Evolutionary conservation across 2,797 vertebrate species (phyloP).

Genomic region (Petrocephalus sullivani): DNA sequence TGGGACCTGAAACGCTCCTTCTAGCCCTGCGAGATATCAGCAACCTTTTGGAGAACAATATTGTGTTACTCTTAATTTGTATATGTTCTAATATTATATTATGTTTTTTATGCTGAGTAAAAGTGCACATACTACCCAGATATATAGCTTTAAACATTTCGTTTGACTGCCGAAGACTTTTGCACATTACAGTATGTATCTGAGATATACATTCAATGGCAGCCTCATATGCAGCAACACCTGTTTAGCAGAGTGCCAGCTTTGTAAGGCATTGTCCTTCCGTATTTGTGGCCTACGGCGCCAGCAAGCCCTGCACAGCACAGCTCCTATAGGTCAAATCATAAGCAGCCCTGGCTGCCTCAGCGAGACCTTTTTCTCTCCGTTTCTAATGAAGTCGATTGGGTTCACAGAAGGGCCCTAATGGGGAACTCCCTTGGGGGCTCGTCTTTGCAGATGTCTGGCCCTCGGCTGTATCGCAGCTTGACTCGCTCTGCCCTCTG

Average conservation of each 20-base stretch:
- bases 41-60: no score
- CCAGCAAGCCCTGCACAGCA: neutral
- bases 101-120: no score
- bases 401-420: neutral
- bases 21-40: no score
- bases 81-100: no score
- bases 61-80: no score
- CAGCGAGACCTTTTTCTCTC: neutral
- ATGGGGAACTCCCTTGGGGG: neutral
- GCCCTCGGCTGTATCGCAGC: neutral
- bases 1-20: no score
- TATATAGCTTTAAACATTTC: no score
- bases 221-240: neutral
- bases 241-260: neutral
- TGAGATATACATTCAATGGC: neutral
- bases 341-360: neutral
- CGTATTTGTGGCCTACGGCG: neutral
- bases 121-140: no score
- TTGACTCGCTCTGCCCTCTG: neutral
- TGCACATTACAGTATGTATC: neutral
- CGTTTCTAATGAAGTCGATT: neutral
- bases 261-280: neutral
- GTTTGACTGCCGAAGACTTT: no score
- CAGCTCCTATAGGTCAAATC: neutral
- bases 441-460: neutral